Evolutionary conservation across 1,140 invertebrate genomes (phyloP), one percentile per base, ranked within the genome.

Genomic region (Patella vulgata): DNA sequence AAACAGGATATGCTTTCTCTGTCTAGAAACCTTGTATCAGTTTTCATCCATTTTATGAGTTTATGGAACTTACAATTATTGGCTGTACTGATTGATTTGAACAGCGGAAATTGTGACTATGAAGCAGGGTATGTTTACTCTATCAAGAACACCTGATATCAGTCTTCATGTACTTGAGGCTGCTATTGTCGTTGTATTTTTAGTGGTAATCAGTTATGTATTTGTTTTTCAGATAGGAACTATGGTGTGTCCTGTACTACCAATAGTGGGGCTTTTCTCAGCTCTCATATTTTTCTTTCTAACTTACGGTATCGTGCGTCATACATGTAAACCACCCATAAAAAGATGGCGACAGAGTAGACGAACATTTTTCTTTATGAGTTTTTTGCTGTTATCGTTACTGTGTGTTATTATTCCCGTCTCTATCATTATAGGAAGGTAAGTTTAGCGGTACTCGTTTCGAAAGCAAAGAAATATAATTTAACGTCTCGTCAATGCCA

Each of bases 271-370:
- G 8, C 39, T 47, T 12, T 9, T 69, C 19, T 76, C 74, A 4
- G 60, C 43, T 30, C 33, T 72, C 5, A 51, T 72, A 1, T 76
- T 74, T 55, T 71, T 76, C 25, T 33, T 40, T 21, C 50, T 74
- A 17, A 74, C 66, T 42, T 76, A 76, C 43, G 14, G 47, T 28
- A 66, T 74, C 17, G 65, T 76, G 1, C 30, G 39, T 1, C 23
- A 59, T 21, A 74, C 69, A 5, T 74, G 74, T 61, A 67, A 54
- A 50, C 74, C 74, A 9, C 74, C 74, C 11, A 51, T 70, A 21
- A 76, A 76, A 56, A 58, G 74, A 11, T 76, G 74, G 74, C 70
- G 65, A 33, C 74, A 76, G 61, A 74, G 71, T 2, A 47, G 74
- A 23, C 68, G 74, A 44, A 76, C 70, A 12, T 23, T 53, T 23